Base-by-base conservation (phyloP, 2,113 vertebrate species). In the Tupaia chinensis region DNA sequence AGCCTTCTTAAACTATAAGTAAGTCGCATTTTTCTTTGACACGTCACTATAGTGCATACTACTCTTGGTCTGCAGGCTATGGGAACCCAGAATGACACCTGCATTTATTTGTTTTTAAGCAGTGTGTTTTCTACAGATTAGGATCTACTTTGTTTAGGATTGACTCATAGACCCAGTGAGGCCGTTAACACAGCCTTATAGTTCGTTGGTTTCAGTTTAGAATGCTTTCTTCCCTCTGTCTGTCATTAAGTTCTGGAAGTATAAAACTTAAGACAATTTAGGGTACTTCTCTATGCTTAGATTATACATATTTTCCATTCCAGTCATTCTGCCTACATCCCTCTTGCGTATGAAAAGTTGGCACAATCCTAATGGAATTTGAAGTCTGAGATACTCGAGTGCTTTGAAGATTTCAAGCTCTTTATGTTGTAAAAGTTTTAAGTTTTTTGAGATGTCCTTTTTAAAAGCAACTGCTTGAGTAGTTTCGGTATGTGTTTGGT, bases 241-340 rank as follows among this genome's bases (percentile, higher is more conserved):
- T 90, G 0, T 96, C 91, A 81, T 89, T 94, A 96, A 96, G 73
- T 69, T 20, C 32, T 91, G 44, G 72, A 92, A 94, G 81, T 93
- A 92, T 92, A 83, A 87, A 93, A 97, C 79, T 93, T 95, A 91
- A 97, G 84, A 88, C 44, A 95, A 76, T 87, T 97, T 94, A 95
- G 66, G 85, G 15, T 94, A 81, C 89, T 92, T 97, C 69, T 81
- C 66, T 94, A 9, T 84, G 66, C 29, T 96, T 94, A 91, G 86
- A 78, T 90, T 89, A 93, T 96, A 90, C 66, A 82, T 44, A 83
- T 83, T 97, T 95, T 94, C 66, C 76, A 65, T 82, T 93, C 63
- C 15, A 94, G 17, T 81, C 69, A 85, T 90, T 91, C 68, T n/a
- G 60, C 16, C 70, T 79, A 14, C 22, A 5, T 93, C 27, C 19